These are phyloP conservation scores for Amphibalanus amphitrite DNA, from an alignment of 1,140 invertebrate genomes.

Conservation along the genomic window DNA sequence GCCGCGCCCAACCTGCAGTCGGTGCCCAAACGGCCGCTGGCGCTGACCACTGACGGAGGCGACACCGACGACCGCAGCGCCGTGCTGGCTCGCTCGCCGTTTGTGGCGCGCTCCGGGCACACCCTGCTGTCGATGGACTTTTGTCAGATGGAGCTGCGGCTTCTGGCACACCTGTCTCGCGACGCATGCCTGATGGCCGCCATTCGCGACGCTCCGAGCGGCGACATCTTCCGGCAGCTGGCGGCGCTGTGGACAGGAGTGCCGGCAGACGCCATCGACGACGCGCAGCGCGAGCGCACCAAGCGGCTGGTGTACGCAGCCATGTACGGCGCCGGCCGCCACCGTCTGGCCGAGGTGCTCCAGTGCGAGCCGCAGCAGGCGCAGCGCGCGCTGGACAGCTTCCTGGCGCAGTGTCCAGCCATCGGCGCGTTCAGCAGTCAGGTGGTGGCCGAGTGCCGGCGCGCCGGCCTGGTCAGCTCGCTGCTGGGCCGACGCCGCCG, in stretches of 20 bases:
- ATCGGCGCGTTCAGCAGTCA: conserved; percentile 29
- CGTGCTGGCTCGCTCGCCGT: conserved; percentile 22
- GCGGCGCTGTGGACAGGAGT: conserved; percentile 30
- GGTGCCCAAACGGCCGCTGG: conserved; percentile 34
- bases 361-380: conserved; percentile 27
- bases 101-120: conserved; percentile 23
- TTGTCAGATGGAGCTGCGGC: conserved; percentile 38
- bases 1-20: conserved; percentile 39
- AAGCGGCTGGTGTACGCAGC: conserved; percentile 41
- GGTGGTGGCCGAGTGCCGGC: conserved; percentile 27
- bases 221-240: conserved; percentile 35
- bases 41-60: conserved; percentile 19
- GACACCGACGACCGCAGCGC: background rate
- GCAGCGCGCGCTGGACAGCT: conserved; percentile 26
- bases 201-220: conserved; percentile 21
- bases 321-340: conserved; percentile 38
- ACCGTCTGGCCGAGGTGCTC: conserved; percentile 36
- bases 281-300: conserved; percentile 34
- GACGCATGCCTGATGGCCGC: conserved; percentile 28
- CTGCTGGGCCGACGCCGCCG: conserved; percentile 30
- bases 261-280: conserved; percentile 25
- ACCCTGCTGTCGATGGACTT: conserved; percentile 36
- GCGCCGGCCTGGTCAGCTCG: conserved; percentile 28
- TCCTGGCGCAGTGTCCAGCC: conserved; percentile 26
- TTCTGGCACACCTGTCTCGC: conserved; percentile 34